Evolutionary conservation across 2,888 invertebrate species (phyloP), one percentile per base, ranked within the genome.

Genomic region (Sarcophaga caerulescens): DNA sequence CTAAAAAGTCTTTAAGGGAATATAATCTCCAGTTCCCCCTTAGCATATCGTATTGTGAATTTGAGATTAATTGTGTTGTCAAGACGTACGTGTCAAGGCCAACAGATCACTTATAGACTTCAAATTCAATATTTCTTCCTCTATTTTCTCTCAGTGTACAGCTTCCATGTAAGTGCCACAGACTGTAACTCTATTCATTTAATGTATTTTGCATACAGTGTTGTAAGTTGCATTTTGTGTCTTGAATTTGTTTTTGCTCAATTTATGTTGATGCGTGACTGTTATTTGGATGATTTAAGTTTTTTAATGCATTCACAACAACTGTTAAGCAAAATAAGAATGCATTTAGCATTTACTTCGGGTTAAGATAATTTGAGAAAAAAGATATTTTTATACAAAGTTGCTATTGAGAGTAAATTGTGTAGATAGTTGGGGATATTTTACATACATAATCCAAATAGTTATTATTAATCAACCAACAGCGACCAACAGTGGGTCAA

Each of bases 201-300:
- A 19, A 14, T 35, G 59, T 47, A 47, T 73, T 57, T 66, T 35
- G 73, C 57, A 45, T 70, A 45, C 23, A 62, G 62, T 47, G 14
- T 69, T 14, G 12, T 23, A 44, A 23, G n/a, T 71, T 71, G 57
- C 11, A 35, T 23, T 5, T 17, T 25, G 70, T 70, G 57, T 59
- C 25, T 19, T 47, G 35, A 63, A 74, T 60, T 47, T 25, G 6
- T n/a, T 62, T 71, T 76, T 71, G 76, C 65, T 69, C 75, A 80
- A 80, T 75, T 84, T 80, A 66, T 23, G 65, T 60, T 76, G 75
- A 84, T 80, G 75, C 80, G 70, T 84, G 84, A 80, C 80, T 80
- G 78, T 65, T 69, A 69, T 65, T 44, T 60, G 70, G 74, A 25
- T 75, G 65, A 75, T 80, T 80, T 75, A 70, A 84, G 68, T 74